Conservation (phyloP, 2,797 vertebrate species). For the Adrianichthys oophorus region DNA sequence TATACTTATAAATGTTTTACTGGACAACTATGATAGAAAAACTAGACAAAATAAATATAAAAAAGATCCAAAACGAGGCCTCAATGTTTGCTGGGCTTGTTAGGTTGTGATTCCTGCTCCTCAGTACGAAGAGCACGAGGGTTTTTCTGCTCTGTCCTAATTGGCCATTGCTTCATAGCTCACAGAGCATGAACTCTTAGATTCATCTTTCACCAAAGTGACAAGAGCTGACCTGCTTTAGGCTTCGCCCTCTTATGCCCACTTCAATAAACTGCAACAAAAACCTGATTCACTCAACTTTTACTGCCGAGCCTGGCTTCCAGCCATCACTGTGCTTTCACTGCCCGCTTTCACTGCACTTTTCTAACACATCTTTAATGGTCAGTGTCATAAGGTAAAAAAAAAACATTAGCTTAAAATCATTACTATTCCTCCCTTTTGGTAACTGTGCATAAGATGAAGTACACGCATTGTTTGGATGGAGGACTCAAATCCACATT, state of each 20-base stretch:
- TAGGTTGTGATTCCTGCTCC: too few relatives aligned
- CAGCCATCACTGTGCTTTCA: neutral
- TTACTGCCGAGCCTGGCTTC: neutral
- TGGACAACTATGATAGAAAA: too few relatives aligned
- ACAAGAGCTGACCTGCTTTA: neutral
- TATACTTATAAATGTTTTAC: too few relatives aligned
- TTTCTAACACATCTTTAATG: too few relatives aligned
- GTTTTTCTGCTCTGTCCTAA: too few relatives aligned
- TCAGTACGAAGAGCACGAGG: too few relatives aligned
- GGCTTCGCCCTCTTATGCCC: slow-evolving; percentile 2
- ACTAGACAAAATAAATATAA: too few relatives aligned
- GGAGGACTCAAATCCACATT: neutral
- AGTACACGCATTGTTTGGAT: neutral
- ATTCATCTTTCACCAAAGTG: neutral
- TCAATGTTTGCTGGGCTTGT: too few relatives aligned
- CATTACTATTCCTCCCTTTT: too few relatives aligned
- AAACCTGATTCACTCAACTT: neutral
- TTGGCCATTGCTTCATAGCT: too few relatives aligned
- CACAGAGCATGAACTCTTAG: slow-evolving; percentile 1
- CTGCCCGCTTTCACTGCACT: neutral
- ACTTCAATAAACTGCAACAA: slow-evolving; percentile 15
- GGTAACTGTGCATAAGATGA: too few relatives aligned
- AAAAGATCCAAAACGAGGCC: too few relatives aligned
- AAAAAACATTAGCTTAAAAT: neutral
- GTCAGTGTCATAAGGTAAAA: neutral